Conservation (phyloP, 2,113 vertebrate species). For the Dolichallabes microphthalmus region DNA sequence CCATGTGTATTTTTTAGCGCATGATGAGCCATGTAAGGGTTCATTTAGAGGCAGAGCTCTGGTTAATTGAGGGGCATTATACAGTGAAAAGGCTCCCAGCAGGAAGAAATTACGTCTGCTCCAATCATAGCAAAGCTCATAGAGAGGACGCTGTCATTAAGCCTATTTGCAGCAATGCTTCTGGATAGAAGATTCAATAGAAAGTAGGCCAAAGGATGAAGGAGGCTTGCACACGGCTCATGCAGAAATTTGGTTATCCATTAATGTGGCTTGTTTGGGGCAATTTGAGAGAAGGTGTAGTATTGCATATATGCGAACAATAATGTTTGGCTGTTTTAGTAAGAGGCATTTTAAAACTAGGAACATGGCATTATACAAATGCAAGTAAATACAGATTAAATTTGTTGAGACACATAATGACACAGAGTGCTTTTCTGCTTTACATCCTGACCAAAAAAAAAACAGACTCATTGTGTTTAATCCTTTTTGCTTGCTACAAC, state of each 20-base stretch:
- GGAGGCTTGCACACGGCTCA: constrained; percentile 38
- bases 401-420: constrained; percentile 1
- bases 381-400: background rate
- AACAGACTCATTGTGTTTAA: background rate
- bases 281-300: background rate
- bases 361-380: background rate
- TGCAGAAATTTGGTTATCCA: constrained; percentile 46
- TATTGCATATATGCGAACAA: background rate
- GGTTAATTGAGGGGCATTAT: constrained; percentile 38
- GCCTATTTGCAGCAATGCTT: constrained; percentile 33
- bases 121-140: constrained; percentile 42
- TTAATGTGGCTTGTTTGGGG: constrained; percentile 1
- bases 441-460: background rate
- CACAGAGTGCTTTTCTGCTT: background rate
- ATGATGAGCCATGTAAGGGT: constrained; percentile 40
- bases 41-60: constrained; percentile 40
- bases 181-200: constrained; percentile 49
- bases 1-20: constrained; percentile 19
- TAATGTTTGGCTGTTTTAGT: background rate
- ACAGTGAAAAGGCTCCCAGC: constrained; percentile 27
- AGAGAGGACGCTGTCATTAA: constrained; percentile 40
- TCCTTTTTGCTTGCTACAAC: background rate
- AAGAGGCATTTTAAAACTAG: background rate
- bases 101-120: constrained; percentile 39
- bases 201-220: constrained; percentile 57